Evolutionary conservation across 2,888 invertebrate genomes (phyloP).

Genomic region (Eristalis tenax): DNA sequence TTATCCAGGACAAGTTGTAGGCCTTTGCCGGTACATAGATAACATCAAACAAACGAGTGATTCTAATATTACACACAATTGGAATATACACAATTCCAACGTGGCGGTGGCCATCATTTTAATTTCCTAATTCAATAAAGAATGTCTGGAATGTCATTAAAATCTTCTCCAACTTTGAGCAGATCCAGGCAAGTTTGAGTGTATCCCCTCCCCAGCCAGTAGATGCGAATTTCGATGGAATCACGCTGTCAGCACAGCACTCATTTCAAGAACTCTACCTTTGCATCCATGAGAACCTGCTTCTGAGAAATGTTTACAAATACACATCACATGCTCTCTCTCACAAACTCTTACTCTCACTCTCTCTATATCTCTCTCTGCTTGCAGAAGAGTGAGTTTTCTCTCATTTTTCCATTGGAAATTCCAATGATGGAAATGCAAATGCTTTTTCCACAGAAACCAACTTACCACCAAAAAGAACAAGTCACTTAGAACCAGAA

Average conservation of each 20-base stretch:
- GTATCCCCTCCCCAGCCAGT: neutral
- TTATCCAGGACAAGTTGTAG: too few species aligned
- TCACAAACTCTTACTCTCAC: conserved; percentile 4
- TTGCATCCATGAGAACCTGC: conserved; percentile 9
- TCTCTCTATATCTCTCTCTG: neutral
- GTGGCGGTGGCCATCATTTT: neutral
- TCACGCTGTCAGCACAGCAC: neutral
- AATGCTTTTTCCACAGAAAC: conserved; percentile 33
- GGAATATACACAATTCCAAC: neutral
- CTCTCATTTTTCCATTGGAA: conserved; percentile 26
- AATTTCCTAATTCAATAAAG: conserved; percentile 34
- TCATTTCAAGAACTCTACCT: neutral
- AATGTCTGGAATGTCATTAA: conserved; percentile 32
- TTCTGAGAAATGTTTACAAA: conserved; percentile 30
- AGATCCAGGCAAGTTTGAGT: neutral
- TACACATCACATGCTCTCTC: conserved; percentile 4
- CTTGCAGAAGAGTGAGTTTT: conserved; percentile 21
- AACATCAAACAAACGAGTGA: too few species aligned
- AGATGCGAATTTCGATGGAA: conserved; percentile 17
- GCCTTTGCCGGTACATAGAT: too few species aligned
- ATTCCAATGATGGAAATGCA: conserved; percentile 63
- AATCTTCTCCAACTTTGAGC: conserved; percentile 1
- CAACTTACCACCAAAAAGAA: conserved; percentile 58
- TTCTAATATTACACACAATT: too few species aligned
- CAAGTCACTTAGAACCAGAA: conserved; percentile 58